Base-by-base conservation (phyloP, 2,797 vertebrate species). In the Pangasius mekongensis region DNA sequence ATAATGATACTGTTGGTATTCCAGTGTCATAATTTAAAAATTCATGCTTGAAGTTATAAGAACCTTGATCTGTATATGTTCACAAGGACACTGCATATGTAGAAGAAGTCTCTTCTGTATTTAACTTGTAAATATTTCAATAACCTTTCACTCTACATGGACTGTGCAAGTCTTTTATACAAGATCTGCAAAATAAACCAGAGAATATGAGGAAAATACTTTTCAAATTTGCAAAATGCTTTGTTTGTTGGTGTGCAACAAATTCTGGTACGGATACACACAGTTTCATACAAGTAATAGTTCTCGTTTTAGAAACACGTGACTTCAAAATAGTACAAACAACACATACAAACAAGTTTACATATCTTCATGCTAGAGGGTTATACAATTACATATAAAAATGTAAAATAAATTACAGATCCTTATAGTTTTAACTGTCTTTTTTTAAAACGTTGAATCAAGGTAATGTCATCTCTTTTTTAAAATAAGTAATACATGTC, bases 61-160 rank as follows among this genome's bases (percentile, higher is more conserved):
- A 33, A 47, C 33, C n/a, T 36, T 54, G 60, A 73, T 43, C 66
- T 71, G 36, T 85, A 82, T 30, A 54, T 82, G 27, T 60, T 83
- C 80, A 60, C 10, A 5, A 49, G 22, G 20, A 54, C n/a, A 10
- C 39, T 49, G 24, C 56, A 18, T 39, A 64, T 62, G 85, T 62
- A 13, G 8, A 56, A 27, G 43, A 77, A 49, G 18, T 47, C 71
- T 47, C n/a, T 62, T 52, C 49, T 67, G 33, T 78, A 78, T 84
- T 78, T 47, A 78, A n/a, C 71, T 30, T 78, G 73, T 84, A 84
- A 85, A 84, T 67, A 64, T 33, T 88, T 54, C 14, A 88, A 22
- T 6, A 36, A 16, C 18, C 43, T 78, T 78, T 69, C 18, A 56
- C 5, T 67, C 20, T 54, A 64, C 24, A 43, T 67, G 82, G 58